Evolutionary conservation across 2,888 invertebrate species (phyloP).

Genomic region (Heliothis peltigera): DNA sequence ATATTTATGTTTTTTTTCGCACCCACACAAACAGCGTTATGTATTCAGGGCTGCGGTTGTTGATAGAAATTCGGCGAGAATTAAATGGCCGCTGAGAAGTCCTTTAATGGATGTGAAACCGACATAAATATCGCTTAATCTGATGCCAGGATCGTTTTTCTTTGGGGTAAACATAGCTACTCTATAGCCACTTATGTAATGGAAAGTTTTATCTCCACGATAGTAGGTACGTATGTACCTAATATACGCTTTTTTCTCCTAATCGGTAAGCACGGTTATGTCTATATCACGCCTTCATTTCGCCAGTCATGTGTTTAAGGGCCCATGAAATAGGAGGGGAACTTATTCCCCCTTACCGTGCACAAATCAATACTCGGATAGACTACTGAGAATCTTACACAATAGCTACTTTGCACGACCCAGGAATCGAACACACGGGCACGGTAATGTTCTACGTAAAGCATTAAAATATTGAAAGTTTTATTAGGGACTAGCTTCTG

Average conservation of each 20-base stretch:
- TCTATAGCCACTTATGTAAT: slow-evolving; percentile 23
- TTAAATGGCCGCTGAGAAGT: slow-evolving; percentile 40
- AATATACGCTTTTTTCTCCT: no score
- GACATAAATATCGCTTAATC: slow-evolving; percentile 58
- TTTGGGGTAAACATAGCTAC: slow-evolving; percentile 26
- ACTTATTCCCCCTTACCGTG: neutral
- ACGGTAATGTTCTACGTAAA: no score
- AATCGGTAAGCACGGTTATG: no score
- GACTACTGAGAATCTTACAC: no score
- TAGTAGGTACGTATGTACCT: neutral
- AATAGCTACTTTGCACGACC: no score
- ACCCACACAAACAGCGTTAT: slow-evolving; percentile 22
- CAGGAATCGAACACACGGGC: no score
- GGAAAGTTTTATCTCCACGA: slow-evolving; percentile 19
- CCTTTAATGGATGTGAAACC: slow-evolving; percentile 46
- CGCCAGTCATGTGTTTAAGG: neutral
- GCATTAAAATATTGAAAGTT: no score
- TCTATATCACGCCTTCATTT: no score
- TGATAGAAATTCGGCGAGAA: slow-evolving; percentile 30
- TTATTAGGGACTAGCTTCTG: no score
- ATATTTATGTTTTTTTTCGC: slow-evolving; percentile 44
- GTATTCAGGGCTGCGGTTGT: slow-evolving; percentile 26
- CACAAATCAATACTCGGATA: neutral
- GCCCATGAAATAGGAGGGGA: neutral
- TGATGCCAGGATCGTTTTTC: slow-evolving; percentile 46